Base-by-base conservation (phyloP, 2,888 invertebrate species). In the Eledona agricola region DNA sequence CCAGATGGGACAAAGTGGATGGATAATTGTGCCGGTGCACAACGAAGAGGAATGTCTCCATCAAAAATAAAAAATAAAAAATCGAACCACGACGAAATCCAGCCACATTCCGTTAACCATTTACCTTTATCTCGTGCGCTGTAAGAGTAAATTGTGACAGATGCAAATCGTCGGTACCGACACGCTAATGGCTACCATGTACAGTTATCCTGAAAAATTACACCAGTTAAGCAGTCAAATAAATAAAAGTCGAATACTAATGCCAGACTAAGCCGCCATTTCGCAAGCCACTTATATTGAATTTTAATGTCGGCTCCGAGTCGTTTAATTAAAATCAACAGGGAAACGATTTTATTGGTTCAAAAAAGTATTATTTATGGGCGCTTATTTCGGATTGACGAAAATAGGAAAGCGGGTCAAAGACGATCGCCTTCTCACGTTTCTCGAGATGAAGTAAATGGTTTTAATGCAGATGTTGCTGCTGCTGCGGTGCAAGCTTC, bases 151-250 rank as follows among this genome's bases (percentile, higher is more conserved):
- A 61, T 64, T 62, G 60, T 58, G 49, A 57, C 60, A 65, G 58
- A 63, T 61, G 60, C 60, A 53, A 62, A 64, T 54, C 54, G 57
- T 50, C 54, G 43, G 45, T 16, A 45, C 35, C 32, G 42, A 25
- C 35, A 52, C 51, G 34, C 46, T 63, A 61, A 65, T 60, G 63
- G 59, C 57, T 46, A 51, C 46, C 60, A 52, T 10, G 56, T 57
- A 62, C 62, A 63, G 66, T 63, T 65, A 66, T 65, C 60, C 53
- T 63, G 65, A 67, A 66, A 67, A 66, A 67, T 62, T 59, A 63
- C 59, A 53, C 57, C 55, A 55, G 51, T 51, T 51, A 40, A 47
- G 42, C 40, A 47, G 53, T 52, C 47, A 26, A 38, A 45, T 53
- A 47, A 53, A 53, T 53, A 50, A 40, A 23, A 31, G 19, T 12